phyloP scores from a whole-genome alignment of 2,797 vertebrate species.

The Leptodactylus fallax region DNA sequence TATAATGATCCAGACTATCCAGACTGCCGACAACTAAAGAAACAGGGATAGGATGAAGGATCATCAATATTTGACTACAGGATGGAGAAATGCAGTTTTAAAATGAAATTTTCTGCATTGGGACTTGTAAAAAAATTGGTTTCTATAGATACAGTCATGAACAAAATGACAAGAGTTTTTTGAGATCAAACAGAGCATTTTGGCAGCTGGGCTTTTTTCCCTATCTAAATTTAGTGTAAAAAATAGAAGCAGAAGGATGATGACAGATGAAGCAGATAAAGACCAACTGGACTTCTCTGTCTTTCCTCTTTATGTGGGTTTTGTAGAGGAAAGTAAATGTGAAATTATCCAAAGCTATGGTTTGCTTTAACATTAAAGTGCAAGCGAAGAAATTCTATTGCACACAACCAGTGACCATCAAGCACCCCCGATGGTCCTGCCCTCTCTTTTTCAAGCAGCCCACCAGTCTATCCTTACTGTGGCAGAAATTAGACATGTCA shows the following conservation, averaged over 20 bases:
- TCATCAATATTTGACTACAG: constrained; percentile 32
- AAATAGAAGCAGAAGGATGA: constrained; percentile 22
- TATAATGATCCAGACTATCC: constrained; percentile 16
- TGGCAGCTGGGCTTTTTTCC: constrained; percentile 20
- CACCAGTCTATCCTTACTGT: too few species aligned
- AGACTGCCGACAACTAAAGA: neutral
- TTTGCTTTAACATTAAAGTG: neutral
- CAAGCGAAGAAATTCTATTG: too few species aligned
- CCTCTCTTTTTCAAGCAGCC: too few species aligned
- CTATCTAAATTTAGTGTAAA: neutral
- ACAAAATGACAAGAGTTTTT: constrained; percentile 27
- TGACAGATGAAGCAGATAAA: constrained; percentile 20
- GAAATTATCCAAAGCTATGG: neutral
- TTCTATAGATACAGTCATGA: constrained; percentile 29
- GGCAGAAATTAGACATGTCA: too few species aligned
- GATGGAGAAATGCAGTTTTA: neutral
- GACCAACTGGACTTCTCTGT: constrained; percentile 15
- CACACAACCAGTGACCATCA: too few species aligned
- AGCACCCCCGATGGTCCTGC: too few species aligned
- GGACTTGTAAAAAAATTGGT: neutral
- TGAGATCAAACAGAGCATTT: constrained; percentile 11
- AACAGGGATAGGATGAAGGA: neutral
- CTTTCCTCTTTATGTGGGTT: neutral
- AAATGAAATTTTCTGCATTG: constrained; percentile 6
- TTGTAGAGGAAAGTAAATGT: neutral